A percentile compares a stretch with the other conserved stretches of the same genome.
phyloP scores from a whole-genome alignment of 2,113 vertebrate species.

The Poecilia latipinna region DNA sequence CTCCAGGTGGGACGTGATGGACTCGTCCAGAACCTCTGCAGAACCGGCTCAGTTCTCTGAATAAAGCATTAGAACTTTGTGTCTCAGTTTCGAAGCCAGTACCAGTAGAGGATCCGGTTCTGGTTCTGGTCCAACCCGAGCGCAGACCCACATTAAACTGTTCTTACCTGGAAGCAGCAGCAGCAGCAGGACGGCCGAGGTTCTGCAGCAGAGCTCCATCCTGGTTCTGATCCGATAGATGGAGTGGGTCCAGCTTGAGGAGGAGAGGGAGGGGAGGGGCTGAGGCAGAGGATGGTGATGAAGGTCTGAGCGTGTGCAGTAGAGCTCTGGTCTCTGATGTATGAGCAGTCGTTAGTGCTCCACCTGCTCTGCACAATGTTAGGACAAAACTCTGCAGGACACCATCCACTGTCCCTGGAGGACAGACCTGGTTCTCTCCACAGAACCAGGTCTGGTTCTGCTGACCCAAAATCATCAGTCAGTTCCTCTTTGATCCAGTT shows the following conservation, averaged over 20 bases:
- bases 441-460: too few species aligned
- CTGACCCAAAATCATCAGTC: too few species aligned
- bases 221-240: slow-evolving; percentile 4
- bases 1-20: too few species aligned
- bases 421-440: background rate
- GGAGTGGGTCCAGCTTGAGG: too few species aligned
- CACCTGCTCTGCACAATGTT: background rate
- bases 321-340: slow-evolving; percentile 17
- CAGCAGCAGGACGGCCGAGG: slow-evolving; percentile 24
- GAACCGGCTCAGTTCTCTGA: background rate
- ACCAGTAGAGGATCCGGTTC: too few species aligned
- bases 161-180: slow-evolving; percentile 55
- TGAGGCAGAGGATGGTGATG: background rate
- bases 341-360: slow-evolving; percentile 42
- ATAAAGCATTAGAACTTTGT: too few species aligned
- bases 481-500: too few species aligned
- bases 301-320: slow-evolving; percentile 22
- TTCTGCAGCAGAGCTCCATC: slow-evolving; percentile 51
- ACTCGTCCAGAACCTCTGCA: background rate
- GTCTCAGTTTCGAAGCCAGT: too few species aligned
- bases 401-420: too few species aligned
- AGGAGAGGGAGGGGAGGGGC: background rate
- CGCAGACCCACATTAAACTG: background rate
- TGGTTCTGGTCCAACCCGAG: too few species aligned
- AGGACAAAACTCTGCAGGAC: background rate